These are phyloP conservation scores for Zaprionus obscuricornis DNA, from an alignment of 2,888 invertebrate species.

Conservation along the genomic window DNA sequence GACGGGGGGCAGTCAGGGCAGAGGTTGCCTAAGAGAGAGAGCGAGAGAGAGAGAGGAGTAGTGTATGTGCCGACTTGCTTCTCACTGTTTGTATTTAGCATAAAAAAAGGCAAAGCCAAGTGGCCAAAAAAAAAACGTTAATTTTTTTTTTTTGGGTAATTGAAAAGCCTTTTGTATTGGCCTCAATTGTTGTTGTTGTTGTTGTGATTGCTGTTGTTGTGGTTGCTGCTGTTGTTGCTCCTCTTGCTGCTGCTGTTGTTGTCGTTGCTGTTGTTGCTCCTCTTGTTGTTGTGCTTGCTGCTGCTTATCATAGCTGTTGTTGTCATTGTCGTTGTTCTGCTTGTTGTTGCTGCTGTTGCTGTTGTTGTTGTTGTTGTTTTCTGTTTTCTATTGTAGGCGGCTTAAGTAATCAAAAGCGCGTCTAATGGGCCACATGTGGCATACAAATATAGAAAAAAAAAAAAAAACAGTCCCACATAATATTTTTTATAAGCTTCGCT, in stretches of 20 bases:
- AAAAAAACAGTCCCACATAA: not conserved
- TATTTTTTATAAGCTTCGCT: slow-evolving; percentile 34
- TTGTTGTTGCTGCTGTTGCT: slow-evolving; percentile 9
- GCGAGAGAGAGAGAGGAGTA: too few species aligned
- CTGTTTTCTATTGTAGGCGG: slow-evolving; percentile 51
- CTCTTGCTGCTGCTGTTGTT: slow-evolving; percentile 31
- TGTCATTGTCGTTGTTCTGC: slow-evolving; percentile 20
- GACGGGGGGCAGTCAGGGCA: slow-evolving; percentile 2
- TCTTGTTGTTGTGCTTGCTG: too few species aligned
- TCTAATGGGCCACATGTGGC: slow-evolving; percentile 40
- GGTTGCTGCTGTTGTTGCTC: slow-evolving; percentile 9
- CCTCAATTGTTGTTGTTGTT: slow-evolving; percentile 24
- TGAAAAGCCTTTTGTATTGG: slow-evolving; percentile 55
- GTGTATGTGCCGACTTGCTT: too few species aligned
- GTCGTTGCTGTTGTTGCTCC: slow-evolving; percentile 30
- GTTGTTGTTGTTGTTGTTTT: slow-evolving; percentile 24
- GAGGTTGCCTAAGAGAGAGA: too few species aligned
- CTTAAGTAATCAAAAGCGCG: slow-evolving; percentile 67
- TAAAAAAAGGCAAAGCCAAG: slow-evolving; percentile 60
- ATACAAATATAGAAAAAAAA: slow-evolving; percentile 6
- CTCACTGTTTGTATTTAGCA: slow-evolving; percentile 61
- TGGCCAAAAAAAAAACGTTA: slow-evolving; percentile 25
- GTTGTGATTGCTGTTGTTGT: slow-evolving; percentile 31
- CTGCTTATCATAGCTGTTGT: slow-evolving; percentile 29
- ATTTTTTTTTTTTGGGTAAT: slow-evolving; percentile 56